Percentiles rank a stretch among this genome's conserved stretches.
Evolutionary conservation across 2,888 invertebrate species (phyloP).

Genomic region (Hypselothyrea guttata): DNA sequence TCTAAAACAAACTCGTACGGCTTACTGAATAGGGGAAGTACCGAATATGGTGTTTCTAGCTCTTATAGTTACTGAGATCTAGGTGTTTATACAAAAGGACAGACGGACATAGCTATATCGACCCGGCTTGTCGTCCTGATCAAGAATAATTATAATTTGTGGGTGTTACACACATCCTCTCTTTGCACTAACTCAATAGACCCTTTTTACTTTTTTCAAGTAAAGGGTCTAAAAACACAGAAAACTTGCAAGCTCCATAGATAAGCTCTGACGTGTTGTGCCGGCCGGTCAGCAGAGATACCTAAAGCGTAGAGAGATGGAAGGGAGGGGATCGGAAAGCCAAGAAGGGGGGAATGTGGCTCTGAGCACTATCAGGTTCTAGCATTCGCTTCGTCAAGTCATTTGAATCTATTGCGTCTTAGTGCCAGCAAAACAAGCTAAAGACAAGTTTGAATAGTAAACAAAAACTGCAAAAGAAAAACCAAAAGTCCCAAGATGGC

Average conservation of each 20-base stretch:
- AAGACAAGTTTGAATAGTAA: slow-evolving; percentile 20
- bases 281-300: slow-evolving; percentile 42
- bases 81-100: too few relatives aligned
- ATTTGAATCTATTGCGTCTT: slow-evolving; percentile 54
- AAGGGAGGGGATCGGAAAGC: not conserved
- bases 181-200: too few relatives aligned
- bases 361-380: slow-evolving; percentile 36
- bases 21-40: too few relatives aligned
- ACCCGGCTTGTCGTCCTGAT: too few relatives aligned
- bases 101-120: too few relatives aligned
- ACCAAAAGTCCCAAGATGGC: slow-evolving; percentile 30
- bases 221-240: too few relatives aligned
- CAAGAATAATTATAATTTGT: too few relatives aligned
- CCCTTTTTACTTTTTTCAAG: too few relatives aligned
- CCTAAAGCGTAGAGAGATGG: not conserved
- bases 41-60: too few relatives aligned
- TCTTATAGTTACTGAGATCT: too few relatives aligned
- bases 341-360: not conserved
- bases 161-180: too few relatives aligned
- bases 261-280: slow-evolving; percentile 44
- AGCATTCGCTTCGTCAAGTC: slow-evolving; percentile 18
- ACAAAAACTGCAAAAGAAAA: slow-evolving; percentile 13
- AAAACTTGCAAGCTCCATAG: slow-evolving; percentile 19
- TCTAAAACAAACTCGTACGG: too few relatives aligned
- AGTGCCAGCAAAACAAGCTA: slow-evolving; percentile 19